Base-by-base conservation (phyloP, 1,140 invertebrate genomes). In the Diachasma alloeum region DNA sequence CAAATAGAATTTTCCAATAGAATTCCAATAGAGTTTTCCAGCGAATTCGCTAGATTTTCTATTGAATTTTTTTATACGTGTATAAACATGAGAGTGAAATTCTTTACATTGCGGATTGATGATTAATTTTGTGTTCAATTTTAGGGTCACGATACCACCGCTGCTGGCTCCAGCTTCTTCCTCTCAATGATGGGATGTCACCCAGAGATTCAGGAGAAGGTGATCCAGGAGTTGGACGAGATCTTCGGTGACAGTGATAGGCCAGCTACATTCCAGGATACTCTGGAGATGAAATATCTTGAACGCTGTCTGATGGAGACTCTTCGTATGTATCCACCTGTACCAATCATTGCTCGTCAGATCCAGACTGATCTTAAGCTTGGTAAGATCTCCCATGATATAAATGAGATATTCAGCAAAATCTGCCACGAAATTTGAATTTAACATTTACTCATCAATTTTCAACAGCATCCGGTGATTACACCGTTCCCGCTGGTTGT, bases 61-160 rank as follows among this genome's bases (percentile, higher is more conserved):
- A n/a, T n/a, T n/a, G n/a, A n/a, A n/a, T n/a, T n/a, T n/a, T n/a
- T n/a, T n/a, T n/a, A n/a, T n/a, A n/a, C n/a, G n/a, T n/a, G n/a
- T n/a, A n/a, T n/a, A n/a, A n/a, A n/a, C n/a, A n/a, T n/a, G n/a
- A n/a, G n/a, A n/a, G n/a, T n/a, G n/a, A n/a, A n/a, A n/a, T n/a
- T n/a, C n/a, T n/a, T n/a, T n/a, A n/a, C n/a, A n/a, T n/a, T n/a
- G 13, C 13, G 1, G 1, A 42, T 53, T 5, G 9, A 17, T 31
- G 26, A 56, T 70, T 15, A 39, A 56, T 59, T 8, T 26, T 36
- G 2, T 26, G 6, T 69, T 31, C 53, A 22, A 79, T 31, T 79
- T 88, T 90, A 93, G 92, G 96, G 97, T 24, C 97, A 98, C 85
- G 97, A 98, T 83, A 98, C 97, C 0, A 98, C 97, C 0, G 95